Evolutionary conservation across 1,140 invertebrate species (phyloP), one percentile per base, ranked within the genome.

Genomic region (Carposina sasakii): DNA sequence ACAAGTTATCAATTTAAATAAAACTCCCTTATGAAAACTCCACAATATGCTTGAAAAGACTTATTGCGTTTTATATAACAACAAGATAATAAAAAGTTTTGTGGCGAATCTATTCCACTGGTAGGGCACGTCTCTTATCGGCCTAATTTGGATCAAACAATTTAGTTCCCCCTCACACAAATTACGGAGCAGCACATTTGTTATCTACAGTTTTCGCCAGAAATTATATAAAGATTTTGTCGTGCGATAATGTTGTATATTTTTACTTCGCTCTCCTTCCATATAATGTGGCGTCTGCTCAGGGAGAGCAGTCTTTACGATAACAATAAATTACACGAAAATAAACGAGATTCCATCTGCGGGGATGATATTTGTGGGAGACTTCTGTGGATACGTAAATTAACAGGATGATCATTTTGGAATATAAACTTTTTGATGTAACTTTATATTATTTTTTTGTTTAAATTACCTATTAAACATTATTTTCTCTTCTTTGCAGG

Each of bases 161-260:
- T 72, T 64, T 56, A 58, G 61, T 60, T 73, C 71, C 67, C 68
- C 66, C 57, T 49, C 56, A 63, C 58, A 67, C 65, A 68, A 74
- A 71, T 72, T 75, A 61, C 61, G 60, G 60, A 60, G 65, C 62
- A 54, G 60, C 71, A 68, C 66, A 73, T 71, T 74, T 71, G 69
- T 71, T 74, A 70, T 74, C 70, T 74, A 62, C 68, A 72, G 59
- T 74, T 67, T 74, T 70, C 45, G 55, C 48, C 60, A 76, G 71
- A 78, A 76, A 78, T 78, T 76, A 76, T 74, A 74, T 76, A 72
- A 76, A 78, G 75, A 78, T 78, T 63, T 71, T 63, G 64, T 63
- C 45, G 48, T 51, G 56, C 54, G 75, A 78, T 78, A 74, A 72
- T 71, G 60, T 69, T 70, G 65, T 67, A 63, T 71, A 76, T 69